Conservation (phyloP, 2,113 vertebrate genomes). For the Kryptolebias marmoratus region DNA sequence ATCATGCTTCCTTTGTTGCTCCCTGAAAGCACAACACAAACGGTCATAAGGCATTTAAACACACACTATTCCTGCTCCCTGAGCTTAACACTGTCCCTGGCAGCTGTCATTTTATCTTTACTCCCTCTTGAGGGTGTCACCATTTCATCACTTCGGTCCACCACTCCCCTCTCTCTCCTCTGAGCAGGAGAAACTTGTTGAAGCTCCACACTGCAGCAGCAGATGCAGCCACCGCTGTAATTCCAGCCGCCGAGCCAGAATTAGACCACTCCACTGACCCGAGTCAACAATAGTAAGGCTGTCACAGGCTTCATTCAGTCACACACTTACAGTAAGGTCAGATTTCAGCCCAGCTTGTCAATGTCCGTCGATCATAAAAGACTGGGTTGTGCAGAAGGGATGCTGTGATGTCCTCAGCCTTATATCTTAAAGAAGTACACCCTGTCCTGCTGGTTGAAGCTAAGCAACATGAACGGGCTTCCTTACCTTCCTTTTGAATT, state of each 20-base stretch:
- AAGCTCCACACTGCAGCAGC: slow-evolving; percentile 68
- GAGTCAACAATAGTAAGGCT: slow-evolving; percentile 12
- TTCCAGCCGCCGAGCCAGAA: slow-evolving; percentile 54
- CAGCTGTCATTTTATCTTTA: slow-evolving; percentile 51
- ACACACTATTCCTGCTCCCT: slow-evolving; percentile 30
- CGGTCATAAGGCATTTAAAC: slow-evolving; percentile 2
- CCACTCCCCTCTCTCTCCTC: slow-evolving; percentile 21
- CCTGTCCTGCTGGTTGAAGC: background rate
- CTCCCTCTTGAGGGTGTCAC: slow-evolving; percentile 39
- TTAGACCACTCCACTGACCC: slow-evolving; percentile 37
- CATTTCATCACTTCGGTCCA: slow-evolving; percentile 27
- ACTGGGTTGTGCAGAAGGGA: slow-evolving; percentile 19
- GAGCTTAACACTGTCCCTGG: slow-evolving; percentile 40
- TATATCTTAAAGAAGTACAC: background rate
- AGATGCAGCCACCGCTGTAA: slow-evolving; percentile 62
- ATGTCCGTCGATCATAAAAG: background rate
- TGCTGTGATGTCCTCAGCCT: background rate
- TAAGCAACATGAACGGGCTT: background rate
- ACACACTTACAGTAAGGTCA: background rate
- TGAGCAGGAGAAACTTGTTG: slow-evolving; percentile 59
- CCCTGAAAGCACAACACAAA: slow-evolving; percentile 18
- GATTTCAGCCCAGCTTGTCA: background rate
- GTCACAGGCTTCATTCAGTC: slow-evolving; percentile 13
- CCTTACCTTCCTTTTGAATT: slow-evolving; percentile 62
- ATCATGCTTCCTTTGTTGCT: slow-evolving; percentile 74